phyloP scores from a whole-genome alignment of 2,797 vertebrate genomes.

The Mormyrus hasselquistii region DNA sequence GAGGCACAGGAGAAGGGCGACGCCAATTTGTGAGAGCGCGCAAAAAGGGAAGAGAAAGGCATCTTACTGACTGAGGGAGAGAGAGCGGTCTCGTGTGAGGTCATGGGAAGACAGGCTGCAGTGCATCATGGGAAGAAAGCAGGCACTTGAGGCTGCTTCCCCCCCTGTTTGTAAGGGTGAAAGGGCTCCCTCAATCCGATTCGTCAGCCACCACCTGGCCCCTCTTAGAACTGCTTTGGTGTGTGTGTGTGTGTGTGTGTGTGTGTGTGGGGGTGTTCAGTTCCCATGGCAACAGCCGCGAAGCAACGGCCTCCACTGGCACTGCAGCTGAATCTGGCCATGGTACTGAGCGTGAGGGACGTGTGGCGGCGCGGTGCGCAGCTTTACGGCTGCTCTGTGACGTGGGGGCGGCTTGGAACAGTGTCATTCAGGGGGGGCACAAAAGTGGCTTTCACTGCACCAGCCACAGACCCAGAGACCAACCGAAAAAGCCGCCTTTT shows the following conservation, averaged over 20 bases:
- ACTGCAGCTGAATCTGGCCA: slow-evolving; percentile 10
- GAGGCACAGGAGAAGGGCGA: not conserved
- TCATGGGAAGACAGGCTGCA: not conserved
- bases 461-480: not conserved
- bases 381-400: not conserved
- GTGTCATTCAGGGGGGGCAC: not conserved
- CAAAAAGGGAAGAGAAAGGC: not conserved
- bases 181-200: slow-evolving; percentile 21
- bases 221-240: slow-evolving; percentile 34
- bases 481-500: not conserved
- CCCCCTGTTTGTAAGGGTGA: slow-evolving; percentile 12
- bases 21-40: not conserved
- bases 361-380: not conserved
- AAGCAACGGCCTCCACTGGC: slow-evolving; percentile 34
- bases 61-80: not conserved
- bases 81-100: not conserved
- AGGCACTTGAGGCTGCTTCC: not conserved
- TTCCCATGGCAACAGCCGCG: slow-evolving; percentile 43
- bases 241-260: slow-evolving; percentile 33
- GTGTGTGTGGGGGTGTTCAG: slow-evolving; percentile 39
- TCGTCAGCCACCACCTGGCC: slow-evolving; percentile 33
- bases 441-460: not conserved
- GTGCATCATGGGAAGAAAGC: not conserved
- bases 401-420: not conserved
- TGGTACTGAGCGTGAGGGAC: not conserved